These are phyloP conservation scores for Lichenostomus cassidix DNA, from an alignment of 2,113 vertebrate species.

Conservation along the genomic window DNA sequence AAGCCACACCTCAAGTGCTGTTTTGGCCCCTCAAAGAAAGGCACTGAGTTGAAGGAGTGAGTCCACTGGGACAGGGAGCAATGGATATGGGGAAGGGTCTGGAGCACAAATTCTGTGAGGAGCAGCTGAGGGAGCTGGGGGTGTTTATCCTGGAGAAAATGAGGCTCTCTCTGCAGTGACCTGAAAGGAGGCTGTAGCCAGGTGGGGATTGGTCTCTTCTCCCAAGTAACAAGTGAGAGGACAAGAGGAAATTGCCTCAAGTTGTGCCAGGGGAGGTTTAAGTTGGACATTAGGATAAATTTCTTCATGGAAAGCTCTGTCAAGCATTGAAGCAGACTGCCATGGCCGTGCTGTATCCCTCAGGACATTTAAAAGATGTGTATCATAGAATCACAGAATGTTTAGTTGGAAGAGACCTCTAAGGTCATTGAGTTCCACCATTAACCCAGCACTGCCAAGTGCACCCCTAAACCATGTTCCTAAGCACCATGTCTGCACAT, in stretches of 20 bases:
- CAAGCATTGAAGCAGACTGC: background rate
- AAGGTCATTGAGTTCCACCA: accelerated
- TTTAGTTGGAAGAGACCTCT: background rate
- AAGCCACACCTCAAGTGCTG: no score
- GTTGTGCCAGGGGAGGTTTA: background rate
- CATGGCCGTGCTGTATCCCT: no score
- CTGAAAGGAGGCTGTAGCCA: background rate
- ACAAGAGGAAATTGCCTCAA: background rate
- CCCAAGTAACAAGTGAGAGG: background rate
- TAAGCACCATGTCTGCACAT: background rate
- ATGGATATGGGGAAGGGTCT: background rate
- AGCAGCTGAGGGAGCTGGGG: background rate
- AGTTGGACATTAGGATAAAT: background rate
- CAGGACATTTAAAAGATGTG: background rate
- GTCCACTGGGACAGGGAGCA: background rate
- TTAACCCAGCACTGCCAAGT: background rate
- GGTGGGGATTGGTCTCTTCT: background rate
- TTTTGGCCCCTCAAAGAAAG: background rate
- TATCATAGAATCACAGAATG: background rate
- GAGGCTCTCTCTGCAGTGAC: background rate
- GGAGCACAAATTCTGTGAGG: background rate
- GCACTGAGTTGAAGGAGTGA: background rate
- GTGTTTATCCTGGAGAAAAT: background rate
- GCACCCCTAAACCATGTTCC: background rate
- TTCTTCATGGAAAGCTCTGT: background rate